Evolutionary conservation across 2,113 vertebrate species (phyloP).

Genomic region (Lamprotornis superbus): DNA sequence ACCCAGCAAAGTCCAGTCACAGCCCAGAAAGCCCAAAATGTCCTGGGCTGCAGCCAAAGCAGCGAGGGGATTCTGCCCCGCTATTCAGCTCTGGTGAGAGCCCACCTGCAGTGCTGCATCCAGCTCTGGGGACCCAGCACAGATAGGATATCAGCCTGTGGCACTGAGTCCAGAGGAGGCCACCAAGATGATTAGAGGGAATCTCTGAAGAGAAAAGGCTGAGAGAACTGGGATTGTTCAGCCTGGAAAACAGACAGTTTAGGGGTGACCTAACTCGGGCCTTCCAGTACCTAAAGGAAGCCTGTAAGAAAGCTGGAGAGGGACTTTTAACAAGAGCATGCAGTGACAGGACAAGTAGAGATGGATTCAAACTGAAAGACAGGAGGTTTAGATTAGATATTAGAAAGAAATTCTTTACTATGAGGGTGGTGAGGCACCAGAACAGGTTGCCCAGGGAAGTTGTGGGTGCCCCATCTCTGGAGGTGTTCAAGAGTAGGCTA

Average conservation of each 20-base stretch:
- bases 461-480: background rate
- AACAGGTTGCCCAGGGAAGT: background rate
- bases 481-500: background rate
- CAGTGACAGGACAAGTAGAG: background rate
- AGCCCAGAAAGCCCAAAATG: background rate
- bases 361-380: background rate
- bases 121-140: background rate
- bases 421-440: background rate
- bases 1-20: background rate
- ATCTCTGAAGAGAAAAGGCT: background rate
- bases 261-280: background rate
- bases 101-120: background rate
- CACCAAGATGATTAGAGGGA: background rate
- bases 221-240: background rate
- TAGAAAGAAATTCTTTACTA: background rate
- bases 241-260: background rate
- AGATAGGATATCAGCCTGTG: rapidly evolving
- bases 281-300: background rate
- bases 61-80: background rate
- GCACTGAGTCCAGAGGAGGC: background rate
- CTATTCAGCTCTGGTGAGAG: background rate
- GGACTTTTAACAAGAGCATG: background rate
- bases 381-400: background rate
- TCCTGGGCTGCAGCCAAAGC: background rate
- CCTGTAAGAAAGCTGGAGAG: background rate